Percentiles rank a stretch among this genome's conserved stretches.
These are phyloP conservation scores for Brenthis ino DNA, from an alignment of 2,888 invertebrate genomes.

Conservation along the genomic window DNA sequence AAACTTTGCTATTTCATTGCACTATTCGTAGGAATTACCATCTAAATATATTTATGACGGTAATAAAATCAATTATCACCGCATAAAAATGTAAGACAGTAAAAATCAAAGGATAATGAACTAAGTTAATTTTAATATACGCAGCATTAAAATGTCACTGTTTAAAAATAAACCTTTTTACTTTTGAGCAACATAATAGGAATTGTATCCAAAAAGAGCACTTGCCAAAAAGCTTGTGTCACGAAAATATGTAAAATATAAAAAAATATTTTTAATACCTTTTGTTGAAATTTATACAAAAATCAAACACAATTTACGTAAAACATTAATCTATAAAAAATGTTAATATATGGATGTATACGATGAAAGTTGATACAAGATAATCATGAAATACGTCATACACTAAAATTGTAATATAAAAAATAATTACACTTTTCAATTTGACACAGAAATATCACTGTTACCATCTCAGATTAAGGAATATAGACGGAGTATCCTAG, in stretches of 20 bases:
- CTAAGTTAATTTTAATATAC: neutral
- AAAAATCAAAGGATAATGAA: no score
- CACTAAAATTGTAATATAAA: slow-evolving; percentile 13
- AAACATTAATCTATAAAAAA: neutral
- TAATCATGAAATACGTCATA: slow-evolving; percentile 5
- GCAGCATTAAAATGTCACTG: slow-evolving; percentile 1
- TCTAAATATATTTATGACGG: no score
- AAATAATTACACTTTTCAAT: slow-evolving; percentile 29
- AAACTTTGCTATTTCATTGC: no score
- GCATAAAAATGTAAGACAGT: no score
- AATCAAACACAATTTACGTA: slow-evolving; percentile 4
- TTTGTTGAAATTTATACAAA: slow-evolving; percentile 15
- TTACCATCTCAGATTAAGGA: neutral
- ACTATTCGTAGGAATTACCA: no score
- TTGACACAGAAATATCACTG: slow-evolving; percentile 39
- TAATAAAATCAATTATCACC: no score
- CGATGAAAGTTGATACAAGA: neutral
- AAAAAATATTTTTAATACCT: slow-evolving; percentile 30
- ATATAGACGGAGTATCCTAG: no score
- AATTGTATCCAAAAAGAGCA: slow-evolving; percentile 28
- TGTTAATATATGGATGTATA: no score
- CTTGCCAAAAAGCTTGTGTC: slow-evolving; percentile 32
- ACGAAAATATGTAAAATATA: slow-evolving; percentile 19
- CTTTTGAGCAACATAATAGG: slow-evolving; percentile 32
- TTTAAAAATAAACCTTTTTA: slow-evolving; percentile 4